These are phyloP conservation scores for Melinaea menophilus DNA, from an alignment of 2,888 invertebrate genomes.

Conservation along the genomic window DNA sequence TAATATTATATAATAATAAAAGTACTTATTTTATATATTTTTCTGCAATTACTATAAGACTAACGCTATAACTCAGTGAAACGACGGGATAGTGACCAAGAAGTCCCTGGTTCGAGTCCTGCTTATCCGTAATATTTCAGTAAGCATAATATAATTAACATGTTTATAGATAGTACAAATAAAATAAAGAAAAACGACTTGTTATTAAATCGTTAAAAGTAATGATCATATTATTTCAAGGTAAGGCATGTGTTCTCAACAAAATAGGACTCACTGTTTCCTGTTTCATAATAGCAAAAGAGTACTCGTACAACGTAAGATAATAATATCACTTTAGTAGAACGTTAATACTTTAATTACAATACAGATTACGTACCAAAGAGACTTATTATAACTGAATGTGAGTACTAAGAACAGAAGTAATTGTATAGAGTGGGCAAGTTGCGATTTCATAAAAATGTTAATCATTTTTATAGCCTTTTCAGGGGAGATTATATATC, in stretches of 20 bases:
- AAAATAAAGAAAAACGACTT: neutral
- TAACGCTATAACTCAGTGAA: no score
- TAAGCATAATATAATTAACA: neutral
- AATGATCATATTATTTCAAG: neutral
- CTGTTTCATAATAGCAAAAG: conserved; percentile 2
- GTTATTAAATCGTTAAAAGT: neutral
- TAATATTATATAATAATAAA: no score
- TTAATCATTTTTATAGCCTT: conserved; percentile 37
- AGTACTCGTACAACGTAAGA: neutral
- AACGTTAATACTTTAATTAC: conserved; percentile 4
- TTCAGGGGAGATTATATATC: conserved; percentile 50
- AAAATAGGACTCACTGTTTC: neutral
- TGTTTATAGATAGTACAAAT: neutral
- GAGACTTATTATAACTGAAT: conserved; percentile 4
- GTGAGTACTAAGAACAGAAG: neutral
- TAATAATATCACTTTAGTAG: conserved; percentile 1
- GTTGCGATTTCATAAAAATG: conserved; percentile 35
- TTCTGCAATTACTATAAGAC: no score
- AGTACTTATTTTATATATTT: no score
- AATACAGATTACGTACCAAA: conserved; percentile 2
- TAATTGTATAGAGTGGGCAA: conserved; percentile 9
- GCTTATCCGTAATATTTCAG: no score
- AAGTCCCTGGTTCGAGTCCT: no score
- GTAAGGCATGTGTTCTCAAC: neutral
- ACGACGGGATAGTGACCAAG: no score